Base-by-base conservation (phyloP, 1,140 invertebrate species). In the Alviniconcha marisindica region DNA sequence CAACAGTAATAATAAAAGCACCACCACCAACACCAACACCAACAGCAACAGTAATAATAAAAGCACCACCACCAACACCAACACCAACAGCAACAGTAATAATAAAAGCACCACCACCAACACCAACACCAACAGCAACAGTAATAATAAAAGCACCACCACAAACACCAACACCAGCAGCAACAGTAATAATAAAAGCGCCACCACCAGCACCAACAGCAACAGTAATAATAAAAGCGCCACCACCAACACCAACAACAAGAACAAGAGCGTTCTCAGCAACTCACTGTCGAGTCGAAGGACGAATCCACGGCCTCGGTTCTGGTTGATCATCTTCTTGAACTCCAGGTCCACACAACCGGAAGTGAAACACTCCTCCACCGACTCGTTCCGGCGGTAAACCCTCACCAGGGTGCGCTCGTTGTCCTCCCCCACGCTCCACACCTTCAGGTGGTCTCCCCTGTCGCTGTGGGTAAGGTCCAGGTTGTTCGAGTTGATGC, bases 331-430 rank as follows among this genome's bases (percentile, higher is more conserved):
- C 33, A 10, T 31, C 15, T 63, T 66, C 79, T 51, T 73, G 36
- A 84, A 83, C 74, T 44, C 78, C 24, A 81, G 56, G 33, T 84
- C 76, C 24, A 82, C 80, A 71, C 83, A 84, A 31, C 81, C 81
- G 21, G 44, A 21, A 14, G 5, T 15, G 63, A 82, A 78, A 15
- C 38, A 31, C 21, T 51, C 51, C 1, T 82, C 63, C 2, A 82
- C 2, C 14, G 18, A 36, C 3, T 81, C 42, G n/a, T 82, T 66
- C 31, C 82, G 44, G 5, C 24, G 15, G 18, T 28, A 71, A 14
- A 38, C 42, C 77, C 80, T 83, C 36, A 33, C 36, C 44, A 38
- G 21, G 1, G 14, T 51, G 21, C 73, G 48, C 21, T 33, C 36
- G 21, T 77, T 78, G 12, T 44, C 44, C 33, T 81, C 66, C 12